phyloP scores from a whole-genome alignment of 1,140 invertebrate species.

The Drosophila athabasca region DNA sequence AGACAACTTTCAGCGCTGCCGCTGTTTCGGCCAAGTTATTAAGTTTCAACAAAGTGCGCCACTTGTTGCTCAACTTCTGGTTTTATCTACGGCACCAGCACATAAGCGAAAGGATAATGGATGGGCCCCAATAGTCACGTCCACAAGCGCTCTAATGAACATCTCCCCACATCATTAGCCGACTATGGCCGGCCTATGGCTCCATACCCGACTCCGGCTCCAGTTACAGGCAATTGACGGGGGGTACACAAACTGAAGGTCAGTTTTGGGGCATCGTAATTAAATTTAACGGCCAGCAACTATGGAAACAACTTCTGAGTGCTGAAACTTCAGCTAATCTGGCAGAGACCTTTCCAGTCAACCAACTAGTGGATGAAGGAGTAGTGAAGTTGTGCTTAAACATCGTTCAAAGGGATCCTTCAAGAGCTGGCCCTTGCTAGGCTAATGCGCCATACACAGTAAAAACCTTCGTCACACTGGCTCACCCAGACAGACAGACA shows the following conservation, averaged over 20 bases:
- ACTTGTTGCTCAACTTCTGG: slow-evolving; percentile 47
- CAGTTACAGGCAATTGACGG: slow-evolving; percentile 57
- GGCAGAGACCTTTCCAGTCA: slow-evolving; percentile 31
- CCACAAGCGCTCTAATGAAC: slow-evolving; percentile 58
- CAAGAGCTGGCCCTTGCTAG: slow-evolving; percentile 7
- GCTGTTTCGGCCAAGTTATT: slow-evolving; percentile 50
- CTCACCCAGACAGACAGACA: background rate
- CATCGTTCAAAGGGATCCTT: slow-evolving; percentile 23
- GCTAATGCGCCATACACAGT: slow-evolving; percentile 44
- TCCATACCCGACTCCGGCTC: slow-evolving; percentile 35
- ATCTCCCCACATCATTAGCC: slow-evolving; percentile 45
- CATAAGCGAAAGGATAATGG: slow-evolving; percentile 36
- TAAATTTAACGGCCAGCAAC: slow-evolving; percentile 72
- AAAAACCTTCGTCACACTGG: slow-evolving; percentile 14
- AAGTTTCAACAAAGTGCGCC: slow-evolving; percentile 74
- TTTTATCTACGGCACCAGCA: slow-evolving; percentile 25
- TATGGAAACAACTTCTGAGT: slow-evolving; percentile 46
- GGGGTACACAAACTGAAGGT: slow-evolving; percentile 9
- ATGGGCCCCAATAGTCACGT: slow-evolving; percentile 63
- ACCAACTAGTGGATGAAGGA: slow-evolving; percentile 31
- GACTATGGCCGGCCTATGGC: slow-evolving; percentile 19
- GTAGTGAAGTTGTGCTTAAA: background rate
- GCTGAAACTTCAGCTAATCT: slow-evolving; percentile 17
- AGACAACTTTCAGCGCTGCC: slow-evolving; percentile 13
- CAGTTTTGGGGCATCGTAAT: slow-evolving; percentile 72